Base-by-base conservation (phyloP, 2,113 vertebrate genomes). In the Lampris incognitus region DNA sequence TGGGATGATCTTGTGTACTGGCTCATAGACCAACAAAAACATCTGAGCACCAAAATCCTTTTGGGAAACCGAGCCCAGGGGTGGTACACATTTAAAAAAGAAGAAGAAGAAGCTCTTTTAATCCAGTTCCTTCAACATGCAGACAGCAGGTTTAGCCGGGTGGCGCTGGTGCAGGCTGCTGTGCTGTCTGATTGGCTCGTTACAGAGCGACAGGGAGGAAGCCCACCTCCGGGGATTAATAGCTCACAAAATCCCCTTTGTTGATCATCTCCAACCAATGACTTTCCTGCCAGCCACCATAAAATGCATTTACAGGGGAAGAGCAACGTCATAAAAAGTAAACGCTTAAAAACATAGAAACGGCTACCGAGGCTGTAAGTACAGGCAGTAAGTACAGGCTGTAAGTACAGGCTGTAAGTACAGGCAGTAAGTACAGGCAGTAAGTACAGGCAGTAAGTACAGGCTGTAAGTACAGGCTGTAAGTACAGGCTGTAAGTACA, bases 131-230 rank as follows among this genome's bases (percentile, higher is more conserved):
- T 24, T 24, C 24, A 24, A 24, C 24, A 62, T 38, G 48, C 44
- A 72, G 64, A 73, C 79, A 52, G 8, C 64, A 80, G 77, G 65
- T 64, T 66, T 0, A 49, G 62, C 71, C 89, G 88, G 89, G 91
- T 86, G 89, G 91, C 36, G 41, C 82, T 78, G 67, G 69, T 61
- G 58, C 6, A 6, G 71, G 70, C 79, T 76, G 62, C 85, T 72
- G 87, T 70, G 87, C 79, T 66, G 79, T 87, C 78, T 91, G 88
- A 87, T 86, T 77, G 88, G 86, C 77, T 74, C 74, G 81, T 89
- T 87, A 86, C 49, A 48, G 64, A 66, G 73, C 76, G 72, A 81
- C 73, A 84, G 82, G 51, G 75, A 60, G 77, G 63, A 71, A 77
- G 83, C 49, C 59, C 64, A 6, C 74, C 74, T 69, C 64, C 66